A percentile compares a stretch with the other conserved stretches of the same genome.
These are phyloP conservation scores for Xenops minutus DNA, from an alignment of 2,797 vertebrate species.

Conservation along the genomic window DNA sequence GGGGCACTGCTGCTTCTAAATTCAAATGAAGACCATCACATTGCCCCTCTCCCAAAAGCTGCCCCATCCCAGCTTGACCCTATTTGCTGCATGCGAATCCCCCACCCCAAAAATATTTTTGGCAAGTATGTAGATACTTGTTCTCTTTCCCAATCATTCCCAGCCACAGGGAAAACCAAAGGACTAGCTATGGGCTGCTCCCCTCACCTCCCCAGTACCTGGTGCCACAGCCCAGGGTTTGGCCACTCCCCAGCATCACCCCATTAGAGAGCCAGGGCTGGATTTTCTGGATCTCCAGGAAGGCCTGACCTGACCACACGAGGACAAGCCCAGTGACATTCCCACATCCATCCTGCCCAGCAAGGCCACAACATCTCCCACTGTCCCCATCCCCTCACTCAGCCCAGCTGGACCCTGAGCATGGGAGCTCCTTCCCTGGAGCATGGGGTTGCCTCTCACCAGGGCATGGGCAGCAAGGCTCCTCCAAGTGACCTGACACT, in stretches of 20 bases:
- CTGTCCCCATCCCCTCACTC: neutral
- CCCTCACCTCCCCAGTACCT: fast-evolving
- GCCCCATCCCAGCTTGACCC: neutral
- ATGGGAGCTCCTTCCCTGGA: neutral
- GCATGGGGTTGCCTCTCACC: neutral
- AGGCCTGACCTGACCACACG: neutral
- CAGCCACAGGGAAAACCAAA: neutral
- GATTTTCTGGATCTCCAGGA: conserved; percentile 47
- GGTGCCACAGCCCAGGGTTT: neutral
- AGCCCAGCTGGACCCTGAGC: neutral
- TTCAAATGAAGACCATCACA: neutral
- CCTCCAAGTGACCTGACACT: neutral
- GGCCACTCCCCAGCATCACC: neutral
- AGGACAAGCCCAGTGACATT: neutral
- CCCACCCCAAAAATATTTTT: neutral
- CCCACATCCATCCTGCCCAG: neutral
- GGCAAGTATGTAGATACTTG: fast-evolving
- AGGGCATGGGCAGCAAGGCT: fast-evolving
- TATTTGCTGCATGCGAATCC: neutral
- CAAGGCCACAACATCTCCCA: fast-evolving
- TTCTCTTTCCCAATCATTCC: neutral
- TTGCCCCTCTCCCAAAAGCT: neutral
- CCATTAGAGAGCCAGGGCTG: neutral
- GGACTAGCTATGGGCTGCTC: neutral
- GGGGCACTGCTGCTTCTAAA: neutral